Percentiles rank a stretch among this genome's conserved stretches.
Conservation (phyloP, 2,797 vertebrate species). For the Xenopus petersii region DNA sequence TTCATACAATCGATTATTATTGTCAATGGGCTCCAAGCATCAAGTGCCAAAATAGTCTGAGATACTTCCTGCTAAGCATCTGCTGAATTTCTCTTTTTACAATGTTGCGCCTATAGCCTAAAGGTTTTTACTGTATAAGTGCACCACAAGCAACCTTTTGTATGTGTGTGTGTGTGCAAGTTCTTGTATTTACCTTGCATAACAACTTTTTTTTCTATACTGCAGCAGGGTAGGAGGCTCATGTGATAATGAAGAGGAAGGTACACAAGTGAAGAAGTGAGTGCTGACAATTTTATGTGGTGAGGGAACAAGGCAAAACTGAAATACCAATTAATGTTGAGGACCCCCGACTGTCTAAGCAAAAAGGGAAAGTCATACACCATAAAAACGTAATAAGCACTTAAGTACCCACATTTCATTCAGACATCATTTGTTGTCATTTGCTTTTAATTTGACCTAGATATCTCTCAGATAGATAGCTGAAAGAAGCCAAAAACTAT, state of each 20-base stretch:
- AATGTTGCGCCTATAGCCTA: constrained; percentile 39
- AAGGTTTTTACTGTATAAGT: constrained; percentile 22
- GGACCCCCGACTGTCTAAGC: background rate
- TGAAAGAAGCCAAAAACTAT: too few relatives aligned
- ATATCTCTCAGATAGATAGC: too few relatives aligned
- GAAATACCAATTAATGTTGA: constrained; percentile 26
- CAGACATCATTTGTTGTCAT: too few relatives aligned
- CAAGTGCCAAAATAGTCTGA: constrained; percentile 41
- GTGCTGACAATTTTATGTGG: constrained; percentile 16
- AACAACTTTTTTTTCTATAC: background rate
- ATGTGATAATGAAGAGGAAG: background rate
- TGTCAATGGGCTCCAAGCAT: constrained; percentile 16
- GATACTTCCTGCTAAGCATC: constrained; percentile 32
- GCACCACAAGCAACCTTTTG: constrained; percentile 2
- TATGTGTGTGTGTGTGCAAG: constrained; percentile 5
- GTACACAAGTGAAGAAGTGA: constrained; percentile 10
- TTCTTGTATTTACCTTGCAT: constrained; percentile 10
- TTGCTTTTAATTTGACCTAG: too few relatives aligned
- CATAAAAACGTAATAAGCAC: background rate
- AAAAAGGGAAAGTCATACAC: background rate
- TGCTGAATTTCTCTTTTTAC: constrained; percentile 40
- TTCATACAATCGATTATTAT: constrained; percentile 23
- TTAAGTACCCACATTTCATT: background rate
- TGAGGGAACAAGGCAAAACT: constrained; percentile 26
- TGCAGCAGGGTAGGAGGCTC: background rate